Evolutionary conservation across 35 echinoderm and acorn worm species (phyloP).

Genomic region (Patiria miniata): DNA sequence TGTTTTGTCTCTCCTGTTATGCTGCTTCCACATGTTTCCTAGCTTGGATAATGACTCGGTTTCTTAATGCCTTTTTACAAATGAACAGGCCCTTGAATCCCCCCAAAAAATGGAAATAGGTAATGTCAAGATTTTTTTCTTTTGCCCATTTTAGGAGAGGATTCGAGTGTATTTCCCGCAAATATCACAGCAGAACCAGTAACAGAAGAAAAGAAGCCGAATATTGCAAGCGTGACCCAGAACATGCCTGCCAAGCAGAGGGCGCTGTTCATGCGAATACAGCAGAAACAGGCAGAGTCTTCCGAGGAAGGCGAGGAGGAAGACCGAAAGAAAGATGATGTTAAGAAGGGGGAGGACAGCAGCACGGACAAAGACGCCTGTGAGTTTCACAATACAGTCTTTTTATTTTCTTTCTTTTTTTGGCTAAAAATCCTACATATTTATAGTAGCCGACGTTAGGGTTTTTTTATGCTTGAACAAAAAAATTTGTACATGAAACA

Average conservation of each 20-base stretch:
- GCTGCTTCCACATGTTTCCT: too few species aligned
- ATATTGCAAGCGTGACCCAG: not conserved
- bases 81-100: too few species aligned
- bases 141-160: not conserved
- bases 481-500: too few species aligned
- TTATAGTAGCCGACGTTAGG: too few species aligned
- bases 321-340: not conserved
- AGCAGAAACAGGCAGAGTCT: constrained; percentile 63
- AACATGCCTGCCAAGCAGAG: constrained; percentile 75
- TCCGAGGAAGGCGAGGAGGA: not conserved
- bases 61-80: too few species aligned
- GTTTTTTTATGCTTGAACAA: too few species aligned
- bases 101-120: too few species aligned
- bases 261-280: constrained; percentile 90
- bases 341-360: not conserved
- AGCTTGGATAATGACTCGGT: too few species aligned
- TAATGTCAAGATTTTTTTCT: not conserved
- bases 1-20: too few species aligned
- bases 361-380: not conserved
- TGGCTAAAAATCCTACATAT: too few species aligned
- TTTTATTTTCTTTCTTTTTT: not conserved
- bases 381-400: not conserved
- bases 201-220: not conserved
- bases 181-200: not conserved
- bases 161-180: not conserved